These are phyloP conservation scores for Chirona hameri DNA, from an alignment of 2,888 invertebrate genomes.

Conservation along the genomic window DNA sequence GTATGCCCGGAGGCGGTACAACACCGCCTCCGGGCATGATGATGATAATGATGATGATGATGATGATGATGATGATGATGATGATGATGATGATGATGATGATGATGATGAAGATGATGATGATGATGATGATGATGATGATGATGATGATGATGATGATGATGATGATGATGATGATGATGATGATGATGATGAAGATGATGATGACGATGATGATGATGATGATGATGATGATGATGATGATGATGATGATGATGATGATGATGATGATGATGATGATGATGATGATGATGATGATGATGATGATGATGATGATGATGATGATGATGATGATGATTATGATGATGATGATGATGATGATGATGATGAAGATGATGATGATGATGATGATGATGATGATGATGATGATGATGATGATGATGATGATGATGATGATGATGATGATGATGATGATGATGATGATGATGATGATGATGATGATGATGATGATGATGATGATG, in stretches of 20 bases:
- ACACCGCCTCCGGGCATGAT: neutral
- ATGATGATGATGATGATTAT: no score
- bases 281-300: conserved; percentile 22
- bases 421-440: conserved; percentile 6
- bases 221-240: conserved; percentile 22
- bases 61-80: conserved; percentile 22
- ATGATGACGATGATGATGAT: conserved; percentile 14
- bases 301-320: conserved; percentile 22
- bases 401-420: conserved; percentile 13
- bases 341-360: no score
- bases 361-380: conserved; percentile 12
- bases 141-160: conserved; percentile 23
- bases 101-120: conserved; percentile 10
- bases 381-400: conserved; percentile 22
- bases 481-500: conserved; percentile 7
- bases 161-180: conserved; percentile 11
- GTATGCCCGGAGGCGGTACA: no score
- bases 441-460: conserved; percentile 23
- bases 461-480: conserved; percentile 24
- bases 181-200: conserved; percentile 8
- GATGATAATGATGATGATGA: conserved; percentile 22
- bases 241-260: conserved; percentile 22
- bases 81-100: conserved; percentile 22
- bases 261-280: conserved; percentile 22
- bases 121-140: conserved; percentile 6